A percentile compares a stretch with the other conserved stretches of the same genome.
These are phyloP conservation scores for Nomada hirtipes DNA, from an alignment of 2,888 invertebrate genomes.

Conservation along the genomic window DNA sequence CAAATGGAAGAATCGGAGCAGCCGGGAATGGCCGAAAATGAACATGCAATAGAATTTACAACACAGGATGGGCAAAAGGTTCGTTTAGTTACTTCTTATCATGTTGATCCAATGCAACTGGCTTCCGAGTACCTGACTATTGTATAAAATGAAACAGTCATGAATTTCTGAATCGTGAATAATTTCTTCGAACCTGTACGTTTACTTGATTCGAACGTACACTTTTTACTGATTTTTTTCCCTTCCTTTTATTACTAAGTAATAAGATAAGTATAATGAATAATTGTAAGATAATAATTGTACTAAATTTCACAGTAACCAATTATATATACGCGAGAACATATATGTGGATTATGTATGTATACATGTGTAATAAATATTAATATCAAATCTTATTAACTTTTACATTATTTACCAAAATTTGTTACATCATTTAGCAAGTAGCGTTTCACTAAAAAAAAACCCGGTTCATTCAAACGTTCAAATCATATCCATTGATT, in stretches of 20 bases:
- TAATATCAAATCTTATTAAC: background rate
- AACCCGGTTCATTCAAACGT: background rate
- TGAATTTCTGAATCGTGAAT: constrained; percentile 7
- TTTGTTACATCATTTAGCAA: too few relatives aligned
- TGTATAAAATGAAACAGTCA: constrained; percentile 72
- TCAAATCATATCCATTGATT: constrained; percentile 62
- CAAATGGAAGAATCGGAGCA: constrained; percentile 75
- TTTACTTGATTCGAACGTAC: constrained; percentile 15
- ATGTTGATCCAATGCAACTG: constrained; percentile 83
- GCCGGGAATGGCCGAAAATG: constrained; percentile 73
- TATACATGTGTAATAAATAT: constrained; percentile 8
- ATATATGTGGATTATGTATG: background rate
- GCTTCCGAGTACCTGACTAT: constrained; percentile 84
- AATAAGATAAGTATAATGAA: constrained; percentile 1
- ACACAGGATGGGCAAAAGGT: constrained; percentile 87
- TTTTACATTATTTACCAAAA: background rate
- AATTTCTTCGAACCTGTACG: background rate
- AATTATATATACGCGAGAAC: background rate
- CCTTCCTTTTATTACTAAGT: background rate
- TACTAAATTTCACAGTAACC: background rate
- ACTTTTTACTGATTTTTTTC: constrained; percentile 16
- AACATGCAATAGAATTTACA: constrained; percentile 85
- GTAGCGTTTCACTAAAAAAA: too few relatives aligned
- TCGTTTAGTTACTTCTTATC: constrained; percentile 87
- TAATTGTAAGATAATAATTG: constrained; percentile 4